These are phyloP conservation scores for Pygoscelis adeliae DNA, from an alignment of 2,113 vertebrate species.

Conservation along the genomic window DNA sequence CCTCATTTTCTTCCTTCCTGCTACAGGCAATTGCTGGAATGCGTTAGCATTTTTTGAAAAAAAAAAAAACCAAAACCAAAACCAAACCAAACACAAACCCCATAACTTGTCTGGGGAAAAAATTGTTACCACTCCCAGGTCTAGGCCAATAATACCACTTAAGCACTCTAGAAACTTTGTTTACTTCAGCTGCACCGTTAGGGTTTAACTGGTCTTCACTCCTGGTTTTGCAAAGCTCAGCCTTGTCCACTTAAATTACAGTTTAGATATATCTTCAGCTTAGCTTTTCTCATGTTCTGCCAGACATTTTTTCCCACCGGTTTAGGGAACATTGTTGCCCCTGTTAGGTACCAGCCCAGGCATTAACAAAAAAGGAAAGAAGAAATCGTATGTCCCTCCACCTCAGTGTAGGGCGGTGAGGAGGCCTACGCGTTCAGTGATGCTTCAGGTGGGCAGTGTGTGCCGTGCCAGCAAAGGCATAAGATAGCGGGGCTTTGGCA, in stretches of 20 bases:
- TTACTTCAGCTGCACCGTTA: not conserved
- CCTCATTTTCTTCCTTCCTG: conserved; percentile 58
- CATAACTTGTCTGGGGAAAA: not conserved
- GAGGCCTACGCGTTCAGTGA: not conserved
- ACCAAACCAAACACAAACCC: not conserved
- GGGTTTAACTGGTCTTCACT: not conserved
- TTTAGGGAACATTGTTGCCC: not conserved
- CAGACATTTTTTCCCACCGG: not conserved
- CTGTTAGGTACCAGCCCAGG: not conserved
- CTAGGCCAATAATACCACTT: not conserved
- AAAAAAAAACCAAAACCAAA: not conserved
- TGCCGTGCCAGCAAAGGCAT: not conserved
- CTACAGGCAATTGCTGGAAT: conserved; percentile 47
- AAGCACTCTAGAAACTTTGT: not conserved
- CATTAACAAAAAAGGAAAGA: fast-evolving
- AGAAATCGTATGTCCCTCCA: fast-evolving
- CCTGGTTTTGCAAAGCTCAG: not conserved
- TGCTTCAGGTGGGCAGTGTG: not conserved
- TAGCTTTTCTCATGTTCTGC: not conserved
- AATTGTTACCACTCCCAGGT: not conserved
- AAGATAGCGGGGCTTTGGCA: not conserved
- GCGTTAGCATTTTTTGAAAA: not conserved
- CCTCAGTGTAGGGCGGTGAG: fast-evolving
- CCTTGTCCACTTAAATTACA: not conserved
- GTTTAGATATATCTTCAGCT: not conserved